A percentile compares a stretch with the other conserved stretches of the same genome.
Conservation (phyloP, 2,888 invertebrate species). For the Scaptomyza caliginosa region DNA sequence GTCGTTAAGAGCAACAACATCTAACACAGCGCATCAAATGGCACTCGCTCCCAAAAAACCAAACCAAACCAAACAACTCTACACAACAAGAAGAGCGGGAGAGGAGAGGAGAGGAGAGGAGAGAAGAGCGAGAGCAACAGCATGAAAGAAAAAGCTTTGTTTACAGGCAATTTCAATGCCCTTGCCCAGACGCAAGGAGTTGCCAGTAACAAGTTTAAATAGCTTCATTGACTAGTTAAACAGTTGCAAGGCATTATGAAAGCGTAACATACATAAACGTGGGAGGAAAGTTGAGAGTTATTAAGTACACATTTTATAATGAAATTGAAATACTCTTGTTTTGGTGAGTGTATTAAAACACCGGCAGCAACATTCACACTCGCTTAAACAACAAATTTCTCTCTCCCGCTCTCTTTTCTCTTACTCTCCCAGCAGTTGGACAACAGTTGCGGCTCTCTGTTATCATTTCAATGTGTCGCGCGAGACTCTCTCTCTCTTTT, state of each 20-base stretch:
- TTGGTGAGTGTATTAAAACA: background rate
- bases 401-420: slow-evolving; percentile 7
- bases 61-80: slow-evolving; percentile 32
- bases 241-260: too few species aligned
- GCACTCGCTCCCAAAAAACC: slow-evolving; percentile 62
- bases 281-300: too few species aligned
- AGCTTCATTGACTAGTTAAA: background rate
- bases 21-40: slow-evolving; percentile 66
- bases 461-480: slow-evolving; percentile 48
- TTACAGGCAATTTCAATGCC: background rate
- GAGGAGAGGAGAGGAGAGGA: slow-evolving; percentile 6
- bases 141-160: slow-evolving; percentile 6
- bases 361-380: slow-evolving; percentile 26
- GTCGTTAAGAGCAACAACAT: slow-evolving; percentile 30
- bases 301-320: background rate
- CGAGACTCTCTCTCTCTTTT: background rate
- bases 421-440: slow-evolving; percentile 15
- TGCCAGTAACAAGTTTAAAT: background rate
- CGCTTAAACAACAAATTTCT: slow-evolving; percentile 12
- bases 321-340: background rate
- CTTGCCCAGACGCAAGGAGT: background rate
- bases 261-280: too few species aligned
- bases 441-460: slow-evolving; percentile 43
- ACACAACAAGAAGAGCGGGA: slow-evolving; percentile 21
- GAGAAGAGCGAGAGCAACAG: slow-evolving; percentile 11